Conservation (phyloP, 1,140 invertebrate species). For the Meloidogyne exigua region DNA sequence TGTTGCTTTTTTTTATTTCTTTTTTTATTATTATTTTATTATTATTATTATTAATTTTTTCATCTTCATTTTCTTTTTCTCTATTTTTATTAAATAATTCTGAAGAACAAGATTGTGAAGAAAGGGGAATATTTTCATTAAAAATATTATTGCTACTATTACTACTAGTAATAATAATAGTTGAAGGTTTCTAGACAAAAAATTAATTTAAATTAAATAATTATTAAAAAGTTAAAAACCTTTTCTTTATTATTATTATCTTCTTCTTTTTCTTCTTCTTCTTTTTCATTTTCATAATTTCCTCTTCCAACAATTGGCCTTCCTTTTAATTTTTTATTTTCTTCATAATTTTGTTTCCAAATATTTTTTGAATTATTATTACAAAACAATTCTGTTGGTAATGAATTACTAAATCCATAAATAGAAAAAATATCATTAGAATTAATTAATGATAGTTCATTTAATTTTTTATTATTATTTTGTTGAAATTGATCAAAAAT, state of each 20-base stretch:
- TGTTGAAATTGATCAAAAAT: neutral
- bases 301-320: neutral
- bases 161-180: too few relatives aligned
- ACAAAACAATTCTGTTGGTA: constrained; percentile 57
- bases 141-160: too few relatives aligned
- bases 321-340: constrained; percentile 13
- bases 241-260: neutral
- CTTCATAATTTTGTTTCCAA: neutral
- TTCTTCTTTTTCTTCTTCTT: constrained; percentile 8
- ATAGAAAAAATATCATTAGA: constrained; percentile 59
- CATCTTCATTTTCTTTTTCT: neutral
- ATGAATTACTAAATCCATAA: constrained; percentile 56
- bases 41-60: neutral
- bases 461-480: neutral
- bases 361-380: constrained; percentile 18
- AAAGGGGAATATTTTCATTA: neutral
- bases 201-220: too few relatives aligned
- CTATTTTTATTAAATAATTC: neutral
- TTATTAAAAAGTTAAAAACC: too few relatives aligned
- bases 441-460: constrained; percentile 8
- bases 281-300: neutral
- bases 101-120: neutral
- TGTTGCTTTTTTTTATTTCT: constrained; percentile 4
- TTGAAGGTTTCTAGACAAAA: neutral
- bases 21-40: neutral